Evolutionary conservation across 1,140 invertebrate species (phyloP).

Genomic region (Armadillidium nasatum): DNA sequence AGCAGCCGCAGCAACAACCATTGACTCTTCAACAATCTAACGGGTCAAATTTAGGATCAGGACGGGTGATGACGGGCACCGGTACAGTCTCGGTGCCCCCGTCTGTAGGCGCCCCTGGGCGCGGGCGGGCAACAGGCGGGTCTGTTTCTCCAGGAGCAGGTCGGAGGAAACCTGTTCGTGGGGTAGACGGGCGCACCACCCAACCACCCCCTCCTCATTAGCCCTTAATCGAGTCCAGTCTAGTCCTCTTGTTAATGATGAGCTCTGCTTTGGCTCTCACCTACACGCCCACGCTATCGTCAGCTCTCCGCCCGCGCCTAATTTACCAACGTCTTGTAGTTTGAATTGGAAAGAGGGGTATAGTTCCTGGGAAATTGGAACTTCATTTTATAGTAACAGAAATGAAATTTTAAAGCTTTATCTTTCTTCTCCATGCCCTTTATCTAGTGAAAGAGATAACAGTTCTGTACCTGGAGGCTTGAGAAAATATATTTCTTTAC

Average conservation of each 20-base stretch:
- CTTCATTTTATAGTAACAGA: background rate
- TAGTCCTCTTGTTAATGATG: slow-evolving; percentile 12
- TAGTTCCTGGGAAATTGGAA: too few species aligned
- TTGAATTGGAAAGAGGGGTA: too few species aligned
- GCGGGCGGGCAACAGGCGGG: slow-evolving; percentile 1
- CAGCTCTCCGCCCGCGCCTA: background rate
- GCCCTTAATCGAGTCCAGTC: background rate
- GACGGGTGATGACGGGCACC: background rate
- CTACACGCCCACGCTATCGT: background rate
- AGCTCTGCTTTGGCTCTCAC: background rate
- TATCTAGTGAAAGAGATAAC: too few species aligned
- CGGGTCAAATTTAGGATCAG: slow-evolving; percentile 7
- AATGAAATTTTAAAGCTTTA: background rate
- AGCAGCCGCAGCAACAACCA: background rate
- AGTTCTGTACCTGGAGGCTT: too few species aligned
- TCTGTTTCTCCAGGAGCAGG: slow-evolving; percentile 1
- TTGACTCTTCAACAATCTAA: background rate
- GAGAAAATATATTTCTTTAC: too few species aligned
- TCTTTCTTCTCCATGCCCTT: background rate
- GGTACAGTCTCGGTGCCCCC: background rate
- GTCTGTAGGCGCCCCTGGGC: background rate
- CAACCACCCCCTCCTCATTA: background rate
- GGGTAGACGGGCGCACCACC: background rate
- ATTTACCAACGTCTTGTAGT: too few species aligned
- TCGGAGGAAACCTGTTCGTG: slow-evolving; percentile 8